Evolutionary conservation across 2,113 vertebrate species (phyloP).

Genomic region (Apaloderma vittatum): DNA sequence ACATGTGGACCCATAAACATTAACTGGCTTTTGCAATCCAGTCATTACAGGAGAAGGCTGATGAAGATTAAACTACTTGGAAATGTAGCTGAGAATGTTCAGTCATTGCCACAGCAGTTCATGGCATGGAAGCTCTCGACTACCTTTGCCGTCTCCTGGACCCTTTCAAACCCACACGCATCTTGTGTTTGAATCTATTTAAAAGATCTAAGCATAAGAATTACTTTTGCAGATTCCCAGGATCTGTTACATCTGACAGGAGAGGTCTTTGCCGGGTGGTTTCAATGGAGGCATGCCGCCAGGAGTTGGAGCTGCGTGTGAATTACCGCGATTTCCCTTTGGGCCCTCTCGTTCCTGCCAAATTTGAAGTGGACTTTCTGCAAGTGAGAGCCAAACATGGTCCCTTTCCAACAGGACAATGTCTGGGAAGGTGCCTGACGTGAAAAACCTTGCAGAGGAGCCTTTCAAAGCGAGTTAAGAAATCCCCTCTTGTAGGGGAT

Average conservation of each 20-base stretch:
- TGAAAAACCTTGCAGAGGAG: neutral
- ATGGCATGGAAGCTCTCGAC: neutral
- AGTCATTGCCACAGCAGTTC: neutral
- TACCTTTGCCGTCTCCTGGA: neutral
- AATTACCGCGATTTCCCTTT: conserved; percentile 18
- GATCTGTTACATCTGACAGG: neutral
- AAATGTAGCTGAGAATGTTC: neutral
- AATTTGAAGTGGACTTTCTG: conserved; percentile 48
- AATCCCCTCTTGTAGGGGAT: neutral
- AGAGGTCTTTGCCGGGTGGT: neutral
- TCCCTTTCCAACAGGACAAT: conserved; percentile 19
- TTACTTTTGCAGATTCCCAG: neutral
- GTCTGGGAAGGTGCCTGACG: neutral
- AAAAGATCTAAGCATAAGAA: neutral
- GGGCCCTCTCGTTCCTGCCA: neutral
- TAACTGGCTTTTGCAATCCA: conserved; percentile 12
- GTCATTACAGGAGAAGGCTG: neutral
- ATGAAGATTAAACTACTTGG: neutral
- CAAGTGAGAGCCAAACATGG: conserved; percentile 47
- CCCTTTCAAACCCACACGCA: neutral
- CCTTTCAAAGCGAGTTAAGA: neutral
- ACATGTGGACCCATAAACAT: neutral
- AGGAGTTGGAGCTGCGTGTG: conserved; percentile 28
- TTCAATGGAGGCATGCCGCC: conserved; percentile 46
- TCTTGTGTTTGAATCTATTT: neutral